Evolutionary conservation across 92 coral and sea anemone species (phyloP).

Genomic region (Porites divaricata): DNA sequence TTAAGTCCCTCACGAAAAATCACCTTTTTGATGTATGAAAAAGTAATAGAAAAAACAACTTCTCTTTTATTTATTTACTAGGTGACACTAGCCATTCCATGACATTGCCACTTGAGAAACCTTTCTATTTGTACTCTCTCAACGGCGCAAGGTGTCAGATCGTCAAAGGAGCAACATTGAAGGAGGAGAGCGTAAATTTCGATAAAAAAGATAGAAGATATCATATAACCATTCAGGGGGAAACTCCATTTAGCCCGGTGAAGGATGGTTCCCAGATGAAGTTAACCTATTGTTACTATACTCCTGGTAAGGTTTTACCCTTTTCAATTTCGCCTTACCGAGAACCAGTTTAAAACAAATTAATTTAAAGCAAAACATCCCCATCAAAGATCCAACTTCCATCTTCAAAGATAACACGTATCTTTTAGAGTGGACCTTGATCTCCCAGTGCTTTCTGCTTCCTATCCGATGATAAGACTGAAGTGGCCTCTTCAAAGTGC

Average conservation of each 20-base stretch:
- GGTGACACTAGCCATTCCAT: conserved; percentile 63
- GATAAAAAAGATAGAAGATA: conserved; percentile 59
- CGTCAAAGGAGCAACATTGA: conserved; percentile 80
- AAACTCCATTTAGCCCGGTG: conserved; percentile 63
- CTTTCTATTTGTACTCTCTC: conserved; percentile 79
- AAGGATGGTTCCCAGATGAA: conserved; percentile 55
- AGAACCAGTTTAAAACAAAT: no score
- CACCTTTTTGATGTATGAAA: no score
- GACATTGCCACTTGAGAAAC: conserved; percentile 67
- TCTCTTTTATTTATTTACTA: not conserved
- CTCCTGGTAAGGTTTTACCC: conserved; percentile 60
- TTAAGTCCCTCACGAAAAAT: no score
- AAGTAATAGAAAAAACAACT: no score
- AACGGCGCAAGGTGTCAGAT: conserved; percentile 72
- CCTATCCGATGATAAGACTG: no score
- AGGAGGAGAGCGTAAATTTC: conserved; percentile 67
- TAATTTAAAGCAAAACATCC: no score
- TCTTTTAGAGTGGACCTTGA: no score
- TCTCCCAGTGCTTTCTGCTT: no score
- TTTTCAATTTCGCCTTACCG: no score
- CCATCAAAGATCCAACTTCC: no score
- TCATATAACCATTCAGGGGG: conserved; percentile 54
- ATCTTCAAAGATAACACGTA: no score
- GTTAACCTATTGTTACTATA: conserved; percentile 77
- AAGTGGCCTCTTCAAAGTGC: no score